Base-by-base conservation (phyloP, 2,113 vertebrate species). In the Martes martes region DNA sequence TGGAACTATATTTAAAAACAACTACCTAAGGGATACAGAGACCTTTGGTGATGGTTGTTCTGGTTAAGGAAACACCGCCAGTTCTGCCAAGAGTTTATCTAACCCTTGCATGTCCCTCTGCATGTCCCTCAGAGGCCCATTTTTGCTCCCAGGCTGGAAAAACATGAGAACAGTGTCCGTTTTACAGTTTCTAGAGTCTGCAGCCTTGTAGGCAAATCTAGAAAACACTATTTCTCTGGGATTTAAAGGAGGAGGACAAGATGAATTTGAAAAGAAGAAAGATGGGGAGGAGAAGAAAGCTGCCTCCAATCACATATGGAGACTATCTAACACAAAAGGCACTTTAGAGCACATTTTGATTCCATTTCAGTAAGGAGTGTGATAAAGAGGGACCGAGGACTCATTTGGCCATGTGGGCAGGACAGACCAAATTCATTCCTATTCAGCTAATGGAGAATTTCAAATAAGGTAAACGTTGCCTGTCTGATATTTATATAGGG, bases 31-130 rank as follows among this genome's bases (percentile, higher is more conserved):
- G 69, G 80, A 67, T 6, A 61, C 13, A 88, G 42, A 71, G 67
- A 79, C 59, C 45, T 71, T 36, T 63, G 55, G 19, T 55, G 39
- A 31, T 59, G 31, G 13, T 52, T 42, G 16, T 76, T 91, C 67
- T 76, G 18, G 69, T 89, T 61, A 45, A 92, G 82, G 63, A 92
- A 97, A 94, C 69, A 94, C 59, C 50, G 39, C 61, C 11, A 8
- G n/a, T 80, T 69, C 78, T 92, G 82, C 92, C 94, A 93, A 73
- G 73, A 97, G 89, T 89, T 69, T 55, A 65, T 85, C 92, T 95
- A 89, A 91, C 59, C 45, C 59, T 59, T 23, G 14, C 57, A 26
- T 88, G 74, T 92, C 14, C 26, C 33, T 96, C 59, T 74, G 65
- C 45, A n/a, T n/a, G n/a, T n/a, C n/a, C n/a, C n/a, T n/a, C n/a